These are phyloP conservation scores for Ernsta delagoae DNA, from an alignment of 2,888 invertebrate species.

Conservation along the genomic window DNA sequence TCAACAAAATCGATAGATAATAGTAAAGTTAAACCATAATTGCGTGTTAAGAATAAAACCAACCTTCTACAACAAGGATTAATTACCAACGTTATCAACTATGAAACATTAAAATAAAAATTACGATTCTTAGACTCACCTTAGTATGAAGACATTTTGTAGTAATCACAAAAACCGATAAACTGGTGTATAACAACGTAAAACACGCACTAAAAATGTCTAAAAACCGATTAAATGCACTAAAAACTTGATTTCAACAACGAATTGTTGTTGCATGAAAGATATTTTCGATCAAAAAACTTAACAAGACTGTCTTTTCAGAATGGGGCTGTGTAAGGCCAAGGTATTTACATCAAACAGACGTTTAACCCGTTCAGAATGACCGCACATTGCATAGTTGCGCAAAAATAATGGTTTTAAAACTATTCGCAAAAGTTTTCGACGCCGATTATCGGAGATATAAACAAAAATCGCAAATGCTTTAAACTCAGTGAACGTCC, in stretches of 20 bases:
- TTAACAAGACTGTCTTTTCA: slow-evolving; percentile 37
- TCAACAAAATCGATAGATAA: not conserved
- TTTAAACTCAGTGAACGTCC: slow-evolving; percentile 76
- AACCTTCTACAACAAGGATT: slow-evolving; percentile 17
- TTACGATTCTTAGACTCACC: slow-evolving; percentile 49
- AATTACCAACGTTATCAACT: slow-evolving; percentile 48
- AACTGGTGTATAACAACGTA: slow-evolving; percentile 46
- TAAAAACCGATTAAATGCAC: slow-evolving; percentile 52
- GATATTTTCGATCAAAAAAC: slow-evolving; percentile 32
- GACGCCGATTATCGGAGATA: slow-evolving; percentile 78
- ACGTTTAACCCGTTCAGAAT: slow-evolving; percentile 62
- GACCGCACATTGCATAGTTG: slow-evolving; percentile 75
- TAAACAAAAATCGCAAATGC: slow-evolving; percentile 79
- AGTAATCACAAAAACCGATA: slow-evolving; percentile 41
- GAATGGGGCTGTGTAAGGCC: slow-evolving; percentile 59
- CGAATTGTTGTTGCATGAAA: slow-evolving; percentile 15
- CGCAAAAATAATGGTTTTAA: slow-evolving; percentile 66
- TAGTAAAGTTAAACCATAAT: not conserved
- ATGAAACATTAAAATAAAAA: slow-evolving; percentile 47
- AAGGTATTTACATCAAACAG: slow-evolving; percentile 62
- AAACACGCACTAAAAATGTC: slow-evolving; percentile 60
- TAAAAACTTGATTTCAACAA: slow-evolving; percentile 55
- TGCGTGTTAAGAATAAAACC: slow-evolving; percentile 12
- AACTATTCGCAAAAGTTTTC: slow-evolving; percentile 81
- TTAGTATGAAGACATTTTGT: slow-evolving; percentile 58